Conservation (phyloP, 1,140 invertebrate species). For the Laupala kohalensis region DNA sequence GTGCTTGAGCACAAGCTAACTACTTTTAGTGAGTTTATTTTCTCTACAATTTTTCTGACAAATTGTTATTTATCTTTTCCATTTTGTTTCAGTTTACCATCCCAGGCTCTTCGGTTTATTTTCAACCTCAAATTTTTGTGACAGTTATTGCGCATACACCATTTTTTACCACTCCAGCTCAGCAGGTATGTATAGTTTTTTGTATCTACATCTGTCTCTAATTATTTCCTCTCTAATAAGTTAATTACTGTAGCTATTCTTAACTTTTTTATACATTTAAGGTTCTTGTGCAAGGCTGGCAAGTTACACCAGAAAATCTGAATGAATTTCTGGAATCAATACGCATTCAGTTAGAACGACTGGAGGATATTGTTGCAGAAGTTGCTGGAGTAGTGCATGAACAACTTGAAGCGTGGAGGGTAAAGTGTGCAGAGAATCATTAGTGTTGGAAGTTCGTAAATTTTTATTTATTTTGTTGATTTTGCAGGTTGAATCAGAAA, state of each 20-base stretch:
- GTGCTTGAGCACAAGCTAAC: not conserved
- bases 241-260: not conserved
- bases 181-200: slow-evolving; percentile 39
- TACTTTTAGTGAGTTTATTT: not conserved
- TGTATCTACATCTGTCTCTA: not conserved
- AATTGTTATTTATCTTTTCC: slow-evolving; percentile 10
- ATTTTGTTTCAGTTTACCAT: slow-evolving; percentile 45
- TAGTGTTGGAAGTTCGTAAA: not conserved
- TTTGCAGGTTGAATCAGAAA: slow-evolving; percentile 34
- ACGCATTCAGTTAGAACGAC: slow-evolving; percentile 38
- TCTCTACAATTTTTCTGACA: not conserved
- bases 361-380: slow-evolving; percentile 49
- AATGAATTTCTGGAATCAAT: slow-evolving; percentile 43
- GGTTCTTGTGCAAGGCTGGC: slow-evolving; percentile 61
- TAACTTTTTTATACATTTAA: slow-evolving; percentile 17
- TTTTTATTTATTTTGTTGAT: slow-evolving; percentile 10
- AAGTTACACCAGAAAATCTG: slow-evolving; percentile 47
- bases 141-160: slow-evolving; percentile 71
- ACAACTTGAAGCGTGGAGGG: slow-evolving; percentile 31
- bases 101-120: slow-evolving; percentile 48
- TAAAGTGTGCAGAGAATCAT: slow-evolving; percentile 10
- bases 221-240: not conserved
- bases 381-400: slow-evolving; percentile 39
- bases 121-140: slow-evolving; percentile 59
- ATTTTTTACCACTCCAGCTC: slow-evolving; percentile 53